A percentile compares a stretch with the other conserved stretches of the same genome.
phyloP scores from a whole-genome alignment of 2,888 invertebrate genomes.

The Epinotia nisella region DNA sequence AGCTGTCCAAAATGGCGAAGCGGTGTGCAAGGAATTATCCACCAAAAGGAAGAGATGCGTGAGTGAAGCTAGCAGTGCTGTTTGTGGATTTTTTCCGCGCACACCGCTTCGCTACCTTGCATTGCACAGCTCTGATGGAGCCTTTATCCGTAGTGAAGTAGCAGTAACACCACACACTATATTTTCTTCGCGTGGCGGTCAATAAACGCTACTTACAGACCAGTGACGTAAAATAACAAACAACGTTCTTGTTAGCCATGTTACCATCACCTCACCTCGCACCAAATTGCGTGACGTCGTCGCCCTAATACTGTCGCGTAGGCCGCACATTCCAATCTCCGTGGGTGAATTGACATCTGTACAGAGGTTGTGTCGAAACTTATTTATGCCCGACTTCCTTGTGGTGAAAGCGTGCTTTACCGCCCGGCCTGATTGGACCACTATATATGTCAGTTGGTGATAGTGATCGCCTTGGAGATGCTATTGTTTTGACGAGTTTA shows the following conservation, averaged over 20 bases:
- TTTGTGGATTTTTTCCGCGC: too few species aligned
- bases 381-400: conserved; percentile 43
- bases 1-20: too few species aligned
- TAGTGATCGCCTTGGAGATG: conserved; percentile 29
- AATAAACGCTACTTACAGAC: background rate
- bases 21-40: too few species aligned
- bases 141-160: too few species aligned
- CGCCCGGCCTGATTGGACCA: conserved; percentile 33
- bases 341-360: conserved; percentile 41
- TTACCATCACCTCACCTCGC: conserved; percentile 1
- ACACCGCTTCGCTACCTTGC: too few species aligned
- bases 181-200: too few species aligned
- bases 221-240: background rate
- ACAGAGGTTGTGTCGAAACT: conserved; percentile 41
- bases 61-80: too few species aligned
- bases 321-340: conserved; percentile 36
- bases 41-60: too few species aligned
- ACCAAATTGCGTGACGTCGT: conserved; percentile 27
- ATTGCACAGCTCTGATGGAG: too few species aligned
- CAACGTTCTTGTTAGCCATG: background rate
- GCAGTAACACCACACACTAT: too few species aligned
- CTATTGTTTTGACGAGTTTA: conserved; percentile 18
- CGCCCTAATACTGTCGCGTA: conserved; percentile 34
- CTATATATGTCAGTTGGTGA: conserved; percentile 32
- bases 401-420: conserved; percentile 44